Evolutionary conservation across 2,888 invertebrate genomes (phyloP).

Genomic region (Tenthredo amoena): DNA sequence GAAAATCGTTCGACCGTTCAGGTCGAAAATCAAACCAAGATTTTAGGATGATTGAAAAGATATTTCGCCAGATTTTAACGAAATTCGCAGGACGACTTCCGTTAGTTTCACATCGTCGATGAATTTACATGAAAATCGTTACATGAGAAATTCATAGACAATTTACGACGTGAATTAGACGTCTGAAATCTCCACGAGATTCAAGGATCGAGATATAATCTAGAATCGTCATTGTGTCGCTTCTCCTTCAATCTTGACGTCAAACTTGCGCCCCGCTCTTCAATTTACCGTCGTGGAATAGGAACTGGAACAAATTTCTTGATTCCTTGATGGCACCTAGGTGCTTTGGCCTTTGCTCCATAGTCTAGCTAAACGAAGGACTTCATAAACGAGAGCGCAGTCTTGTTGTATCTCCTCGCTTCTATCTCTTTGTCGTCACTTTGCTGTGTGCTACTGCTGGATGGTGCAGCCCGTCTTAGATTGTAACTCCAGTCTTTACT

Average conservation of each 20-base stretch:
- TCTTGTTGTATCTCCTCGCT: conserved; percentile 19
- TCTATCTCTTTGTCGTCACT: not conserved
- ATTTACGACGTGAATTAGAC: not conserved
- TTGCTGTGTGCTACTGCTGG: not conserved
- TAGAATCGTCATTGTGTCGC: not conserved
- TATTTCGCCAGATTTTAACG: not conserved
- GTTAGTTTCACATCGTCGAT: not conserved
- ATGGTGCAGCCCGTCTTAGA: conserved; percentile 16
- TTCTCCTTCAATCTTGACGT: conserved; percentile 7
- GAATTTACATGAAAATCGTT: not conserved
- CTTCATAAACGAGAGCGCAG: conserved; percentile 27
- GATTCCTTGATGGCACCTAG: not conserved
- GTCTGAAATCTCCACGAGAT: not conserved
- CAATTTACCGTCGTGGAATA: conserved; percentile 9
- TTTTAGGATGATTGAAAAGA: conserved; percentile 19
- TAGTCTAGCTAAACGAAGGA: conserved; percentile 26
- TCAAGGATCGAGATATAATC: conserved; percentile 1
- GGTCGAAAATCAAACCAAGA: not conserved
- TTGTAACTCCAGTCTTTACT: conserved; percentile 25
- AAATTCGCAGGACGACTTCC: not conserved
- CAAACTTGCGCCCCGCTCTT: conserved; percentile 1
- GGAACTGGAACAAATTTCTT: conserved; percentile 30
- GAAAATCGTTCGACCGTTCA: not conserved
- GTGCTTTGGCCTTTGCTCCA: conserved; percentile 2
- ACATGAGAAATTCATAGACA: not conserved